These are phyloP conservation scores for Scylla paramamosain DNA, from an alignment of 1,140 invertebrate species.

Conservation along the genomic window DNA sequence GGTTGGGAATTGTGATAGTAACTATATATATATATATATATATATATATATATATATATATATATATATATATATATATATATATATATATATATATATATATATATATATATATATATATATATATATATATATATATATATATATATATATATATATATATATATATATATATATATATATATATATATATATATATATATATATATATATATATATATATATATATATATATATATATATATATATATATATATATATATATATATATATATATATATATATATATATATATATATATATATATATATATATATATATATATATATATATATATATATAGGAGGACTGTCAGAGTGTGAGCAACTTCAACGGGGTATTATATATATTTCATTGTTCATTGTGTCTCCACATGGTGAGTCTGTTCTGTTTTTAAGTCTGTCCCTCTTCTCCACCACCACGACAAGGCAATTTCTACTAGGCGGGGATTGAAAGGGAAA, in stretches of 20 bases:
- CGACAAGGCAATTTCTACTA: too few relatives aligned
- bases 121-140: slow-evolving; percentile 43
- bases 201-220: slow-evolving; percentile 43
- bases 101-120: slow-evolving; percentile 43
- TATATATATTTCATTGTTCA: too few relatives aligned
- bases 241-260: slow-evolving; percentile 36
- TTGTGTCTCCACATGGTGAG: too few relatives aligned
- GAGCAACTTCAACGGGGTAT: too few relatives aligned
- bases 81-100: slow-evolving; percentile 43
- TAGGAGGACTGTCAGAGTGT: too few relatives aligned
- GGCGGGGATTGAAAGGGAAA: too few relatives aligned
- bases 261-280: slow-evolving; percentile 40
- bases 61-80: slow-evolving; percentile 40
- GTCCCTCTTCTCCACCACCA: too few relatives aligned
- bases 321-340: slow-evolving; percentile 43
- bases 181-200: slow-evolving; percentile 38
- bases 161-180: slow-evolving; percentile 43
- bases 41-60: slow-evolving; percentile 51
- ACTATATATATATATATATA: too few relatives aligned
- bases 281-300: slow-evolving; percentile 43
- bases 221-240: slow-evolving; percentile 23
- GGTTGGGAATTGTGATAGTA: too few relatives aligned
- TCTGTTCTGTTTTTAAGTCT: too few relatives aligned
- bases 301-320: slow-evolving; percentile 43
- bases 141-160: slow-evolving; percentile 43